A percentile compares a stretch with the other conserved stretches of the same genome.
phyloP scores from a whole-genome alignment of 2,797 vertebrate species.

The Botia almorhae region DNA sequence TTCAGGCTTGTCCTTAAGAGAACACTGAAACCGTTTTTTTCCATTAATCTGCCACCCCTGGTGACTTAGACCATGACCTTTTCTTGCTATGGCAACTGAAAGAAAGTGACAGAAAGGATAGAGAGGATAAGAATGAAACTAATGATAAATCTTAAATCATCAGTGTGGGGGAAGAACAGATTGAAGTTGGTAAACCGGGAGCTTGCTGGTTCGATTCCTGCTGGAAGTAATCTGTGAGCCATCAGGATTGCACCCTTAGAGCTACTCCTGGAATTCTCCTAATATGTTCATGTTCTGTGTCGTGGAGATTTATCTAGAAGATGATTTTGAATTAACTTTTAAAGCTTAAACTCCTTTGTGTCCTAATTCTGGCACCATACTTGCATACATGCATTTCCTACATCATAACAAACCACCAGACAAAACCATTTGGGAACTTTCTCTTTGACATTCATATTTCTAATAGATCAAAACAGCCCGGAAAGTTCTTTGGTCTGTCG shows the following conservation, averaged over 20 bases:
- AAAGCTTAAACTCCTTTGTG: background rate
- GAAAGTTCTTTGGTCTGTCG: constrained; percentile 9
- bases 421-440: constrained; percentile 10
- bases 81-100: constrained; percentile 1
- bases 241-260: background rate
- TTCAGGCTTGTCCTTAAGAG: constrained; percentile 30
- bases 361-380: background rate
- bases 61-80: constrained; percentile 31
- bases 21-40: constrained; percentile 59
- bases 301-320: background rate
- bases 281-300: background rate
- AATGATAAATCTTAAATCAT: background rate
- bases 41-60: constrained; percentile 57
- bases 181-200: background rate
- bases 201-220: background rate
- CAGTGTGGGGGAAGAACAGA: too few species aligned
- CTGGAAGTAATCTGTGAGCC: background rate
- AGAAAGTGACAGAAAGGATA: background rate
- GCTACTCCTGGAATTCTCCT: background rate
- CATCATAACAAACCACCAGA: constrained; percentile 4
- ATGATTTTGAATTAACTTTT: background rate
- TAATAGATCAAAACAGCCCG: constrained; percentile 20
- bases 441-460: constrained; percentile 16
- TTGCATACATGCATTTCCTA: constrained; percentile 5
- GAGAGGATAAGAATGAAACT: background rate